Evolutionary conservation across 2,888 invertebrate species (phyloP), one percentile per base, ranked within the genome.

Genomic region (Zaprionus bogoriensis): DNA sequence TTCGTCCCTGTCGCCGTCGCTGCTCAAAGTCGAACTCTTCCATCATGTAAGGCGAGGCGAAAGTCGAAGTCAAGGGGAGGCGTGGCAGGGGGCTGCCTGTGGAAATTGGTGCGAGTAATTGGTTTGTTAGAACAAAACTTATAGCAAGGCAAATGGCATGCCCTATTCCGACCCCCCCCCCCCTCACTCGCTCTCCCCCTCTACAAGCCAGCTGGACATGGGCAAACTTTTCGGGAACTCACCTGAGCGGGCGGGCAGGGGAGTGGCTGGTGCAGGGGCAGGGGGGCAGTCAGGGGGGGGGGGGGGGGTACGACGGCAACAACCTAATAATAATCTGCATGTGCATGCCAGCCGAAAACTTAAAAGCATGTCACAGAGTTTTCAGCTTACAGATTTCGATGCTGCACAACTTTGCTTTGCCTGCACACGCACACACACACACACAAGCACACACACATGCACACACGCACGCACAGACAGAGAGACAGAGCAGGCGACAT

Each of bases 21-120:
- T 32, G 46, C 78, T 81, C 76, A 79, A 85, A 79, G 78, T 86
- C 84, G 84, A 81, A 86, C 84, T 77, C 87, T 77, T 81, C 84
- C 80, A 81, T 81, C 80, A 81, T 79, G 75, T 59, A 70, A 60
- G 70, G 70, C 54, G 17, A 64, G 41, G 64, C 58, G 39, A 59
- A 63, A 63, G 64, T 68, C 74, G 74, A 63, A 74, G 74, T 53
- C 70, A n/a, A 30, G 30, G 30, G n/a, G 30, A 74, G 70, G 58
- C 71, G n/a, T n/a, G n/a, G n/a, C n/a, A n/a, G n/a, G n/a, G n/a
- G n/a, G n/a, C n/a, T 59, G 71, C 28, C 67, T 77, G 78, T 84
- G 84, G 87, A 81, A 86, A 84, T 87, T 86, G 80, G 80, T 86
- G 80, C 87, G 87, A 81, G 80, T 81, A 81, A 81, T 81, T 81